Evolutionary conservation across 2,888 invertebrate genomes (phyloP).

Genomic region (Cosmorhoe ocellata): DNA sequence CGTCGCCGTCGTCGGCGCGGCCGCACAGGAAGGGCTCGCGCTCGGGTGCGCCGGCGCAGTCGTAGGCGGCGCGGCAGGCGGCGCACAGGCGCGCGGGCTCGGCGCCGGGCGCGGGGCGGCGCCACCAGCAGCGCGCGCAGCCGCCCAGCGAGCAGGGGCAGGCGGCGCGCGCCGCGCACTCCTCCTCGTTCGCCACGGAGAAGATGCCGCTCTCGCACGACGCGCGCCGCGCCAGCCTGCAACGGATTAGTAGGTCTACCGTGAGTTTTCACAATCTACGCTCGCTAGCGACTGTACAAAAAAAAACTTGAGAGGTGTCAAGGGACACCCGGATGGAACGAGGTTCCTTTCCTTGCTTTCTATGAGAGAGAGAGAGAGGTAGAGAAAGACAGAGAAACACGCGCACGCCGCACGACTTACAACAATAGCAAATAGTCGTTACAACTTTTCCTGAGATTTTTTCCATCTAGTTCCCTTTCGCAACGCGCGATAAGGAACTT

Average conservation of each 20-base stretch:
- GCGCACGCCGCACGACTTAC: too few species aligned
- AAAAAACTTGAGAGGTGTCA: too few species aligned
- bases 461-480: too few species aligned
- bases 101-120: slow-evolving; percentile 44
- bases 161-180: slow-evolving; percentile 75
- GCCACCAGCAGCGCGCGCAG: slow-evolving; percentile 73
- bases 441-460: too few species aligned
- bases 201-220: slow-evolving; percentile 96
- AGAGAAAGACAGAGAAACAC: too few species aligned
- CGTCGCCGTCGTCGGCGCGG: slow-evolving; percentile 36
- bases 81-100: slow-evolving; percentile 46
- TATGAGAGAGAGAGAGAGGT: too few species aligned
- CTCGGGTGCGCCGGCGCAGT: slow-evolving; percentile 40
- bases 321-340: too few species aligned
- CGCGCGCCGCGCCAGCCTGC: slow-evolving; percentile 82
- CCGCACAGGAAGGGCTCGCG: slow-evolving; percentile 33
- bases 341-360: too few species aligned
- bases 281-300: too few species aligned
- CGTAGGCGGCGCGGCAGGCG: slow-evolving; percentile 57
- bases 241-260: not conserved
- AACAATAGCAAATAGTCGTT: too few species aligned
- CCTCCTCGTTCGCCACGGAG: slow-evolving; percentile 92
- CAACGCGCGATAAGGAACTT: too few species aligned
- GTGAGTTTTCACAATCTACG: too few species aligned
- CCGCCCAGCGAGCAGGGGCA: slow-evolving; percentile 73